These are phyloP conservation scores for Nomada goodeniana DNA, from an alignment of 2,888 invertebrate species.

Conservation along the genomic window DNA sequence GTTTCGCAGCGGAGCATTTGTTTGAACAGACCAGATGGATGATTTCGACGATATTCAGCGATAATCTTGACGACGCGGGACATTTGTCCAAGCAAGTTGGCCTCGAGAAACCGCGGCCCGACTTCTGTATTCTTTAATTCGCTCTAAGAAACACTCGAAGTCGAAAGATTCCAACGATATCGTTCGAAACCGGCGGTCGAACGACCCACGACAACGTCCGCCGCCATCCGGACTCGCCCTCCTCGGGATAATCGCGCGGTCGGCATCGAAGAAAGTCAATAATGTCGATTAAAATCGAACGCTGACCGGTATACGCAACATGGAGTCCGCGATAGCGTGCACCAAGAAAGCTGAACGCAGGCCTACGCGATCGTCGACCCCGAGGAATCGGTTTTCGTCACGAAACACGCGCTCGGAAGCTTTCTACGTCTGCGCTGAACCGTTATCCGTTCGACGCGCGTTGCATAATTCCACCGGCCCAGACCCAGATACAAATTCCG, in stretches of 20 bases:
- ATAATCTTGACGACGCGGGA: slow-evolving; percentile 1
- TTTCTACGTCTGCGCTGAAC: slow-evolving; percentile 75
- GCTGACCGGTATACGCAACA: slow-evolving; percentile 32
- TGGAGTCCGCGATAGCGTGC: slow-evolving; percentile 48
- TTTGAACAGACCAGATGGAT: neutral
- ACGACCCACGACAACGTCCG: no score
- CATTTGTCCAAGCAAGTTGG: neutral
- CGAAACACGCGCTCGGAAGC: slow-evolving; percentile 72
- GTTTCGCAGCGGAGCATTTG: neutral
- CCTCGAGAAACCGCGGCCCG: neutral
- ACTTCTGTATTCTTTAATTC: neutral
- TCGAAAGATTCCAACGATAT: neutral
- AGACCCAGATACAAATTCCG: slow-evolving; percentile 77
- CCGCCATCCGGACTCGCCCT: neutral
- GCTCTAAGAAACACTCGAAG: neutral
- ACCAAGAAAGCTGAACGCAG: slow-evolving; percentile 61
- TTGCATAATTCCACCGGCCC: slow-evolving; percentile 80
- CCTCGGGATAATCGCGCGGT: neutral
- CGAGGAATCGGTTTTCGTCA: slow-evolving; percentile 71
- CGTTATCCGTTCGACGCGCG: slow-evolving; percentile 78
- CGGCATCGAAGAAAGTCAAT: neutral
- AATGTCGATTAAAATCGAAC: slow-evolving; percentile 35
- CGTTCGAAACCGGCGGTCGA: neutral
- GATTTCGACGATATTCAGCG: slow-evolving; percentile 25
- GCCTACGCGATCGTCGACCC: slow-evolving; percentile 72